Conservation (phyloP, 2,113 vertebrate genomes). For the Brachyhypopomus occidentalis region DNA sequence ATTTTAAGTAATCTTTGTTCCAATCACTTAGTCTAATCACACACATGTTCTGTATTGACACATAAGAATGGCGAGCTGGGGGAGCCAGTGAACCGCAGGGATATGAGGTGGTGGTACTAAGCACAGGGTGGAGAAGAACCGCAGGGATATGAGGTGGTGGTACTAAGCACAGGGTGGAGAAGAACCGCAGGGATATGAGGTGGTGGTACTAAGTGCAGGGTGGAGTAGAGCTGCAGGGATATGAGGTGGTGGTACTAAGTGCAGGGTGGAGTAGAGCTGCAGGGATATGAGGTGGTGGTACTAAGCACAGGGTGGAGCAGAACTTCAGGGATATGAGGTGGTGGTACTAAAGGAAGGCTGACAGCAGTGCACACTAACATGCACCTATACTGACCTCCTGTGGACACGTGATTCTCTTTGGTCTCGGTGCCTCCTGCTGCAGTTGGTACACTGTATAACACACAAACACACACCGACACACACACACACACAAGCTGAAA, state of each 20-base stretch:
- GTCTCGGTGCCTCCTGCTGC: constrained; percentile 94
- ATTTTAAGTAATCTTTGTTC: not conserved
- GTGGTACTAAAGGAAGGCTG: not conserved
- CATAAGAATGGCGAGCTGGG: not conserved
- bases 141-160: no score
- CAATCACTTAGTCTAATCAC: not conserved
- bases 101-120: no score
- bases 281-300: no score
- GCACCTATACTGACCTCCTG: constrained; percentile 84
- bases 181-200: no score
- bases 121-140: no score
- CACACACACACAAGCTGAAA: not conserved
- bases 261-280: no score
- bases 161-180: no score
- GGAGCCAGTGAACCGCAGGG: no score
- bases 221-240: not conserved
- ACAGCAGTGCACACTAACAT: constrained; percentile 11
- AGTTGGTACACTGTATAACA: constrained; percentile 89
- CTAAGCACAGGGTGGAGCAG: no score
- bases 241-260: no score
- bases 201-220: not conserved
- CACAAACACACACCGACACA: constrained; percentile 12
- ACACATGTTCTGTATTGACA: not conserved
- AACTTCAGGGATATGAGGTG: not conserved
- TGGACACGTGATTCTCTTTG: constrained; percentile 94